phyloP scores from a whole-genome alignment of 92 coral and sea anemone genomes.

The Siderastrea radians region DNA sequence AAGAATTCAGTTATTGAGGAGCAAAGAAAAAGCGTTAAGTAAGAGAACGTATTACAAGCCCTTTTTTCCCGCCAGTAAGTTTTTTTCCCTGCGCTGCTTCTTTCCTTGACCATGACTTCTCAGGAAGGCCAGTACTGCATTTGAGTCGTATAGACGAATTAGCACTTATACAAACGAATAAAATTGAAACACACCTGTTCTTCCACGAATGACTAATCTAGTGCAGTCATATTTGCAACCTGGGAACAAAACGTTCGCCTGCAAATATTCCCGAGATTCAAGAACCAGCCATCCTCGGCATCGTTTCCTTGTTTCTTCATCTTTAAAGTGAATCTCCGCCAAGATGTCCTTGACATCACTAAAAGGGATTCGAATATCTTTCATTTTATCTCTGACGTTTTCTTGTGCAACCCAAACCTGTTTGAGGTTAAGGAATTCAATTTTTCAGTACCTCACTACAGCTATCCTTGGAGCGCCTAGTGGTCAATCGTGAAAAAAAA shows the following conservation, averaged over 20 bases:
- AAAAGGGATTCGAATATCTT: constrained; percentile 1
- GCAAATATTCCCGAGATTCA: neutral
- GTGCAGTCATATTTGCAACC: neutral
- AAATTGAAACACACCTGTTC: constrained; percentile 3
- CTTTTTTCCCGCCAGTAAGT: no score
- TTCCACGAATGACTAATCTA: neutral
- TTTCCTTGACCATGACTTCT: no score
- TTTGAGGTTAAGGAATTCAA: neutral
- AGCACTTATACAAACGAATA: neutral
- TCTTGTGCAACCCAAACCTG: constrained; percentile 17
- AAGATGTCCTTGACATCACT: constrained; percentile 21
- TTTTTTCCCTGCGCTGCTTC: no score
- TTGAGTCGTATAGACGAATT: neutral
- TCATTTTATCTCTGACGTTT: neutral
- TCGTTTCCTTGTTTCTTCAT: neutral
- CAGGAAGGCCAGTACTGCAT: no score
- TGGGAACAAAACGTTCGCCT: constrained; percentile 5
- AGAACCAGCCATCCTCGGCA: constrained; percentile 19
- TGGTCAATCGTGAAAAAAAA: no score
- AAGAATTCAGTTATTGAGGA: no score
- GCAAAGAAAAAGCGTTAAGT: no score
- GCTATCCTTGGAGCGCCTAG: no score
- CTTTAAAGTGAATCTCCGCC: constrained; percentile 8
- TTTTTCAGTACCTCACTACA: no score
- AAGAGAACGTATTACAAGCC: no score